A percentile compares a stretch with the other conserved stretches of the same genome.
Evolutionary conservation across 2,797 vertebrate genomes (phyloP).

Genomic region (Anolis apletophallus): DNA sequence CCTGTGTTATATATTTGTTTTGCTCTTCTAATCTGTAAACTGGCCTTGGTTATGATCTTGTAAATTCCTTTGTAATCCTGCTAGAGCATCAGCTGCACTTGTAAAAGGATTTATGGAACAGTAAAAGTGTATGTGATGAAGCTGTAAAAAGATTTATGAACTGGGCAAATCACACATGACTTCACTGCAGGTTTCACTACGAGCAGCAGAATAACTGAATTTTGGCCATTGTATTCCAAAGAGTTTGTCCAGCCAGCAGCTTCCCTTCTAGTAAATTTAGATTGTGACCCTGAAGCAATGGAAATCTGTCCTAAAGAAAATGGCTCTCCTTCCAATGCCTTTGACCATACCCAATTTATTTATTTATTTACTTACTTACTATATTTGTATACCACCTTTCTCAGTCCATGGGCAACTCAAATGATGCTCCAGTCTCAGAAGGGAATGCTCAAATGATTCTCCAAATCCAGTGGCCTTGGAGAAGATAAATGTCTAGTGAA

Average conservation of each 20-base stretch:
- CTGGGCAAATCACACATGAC: constrained; percentile 68
- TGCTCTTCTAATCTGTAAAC: constrained; percentile 66
- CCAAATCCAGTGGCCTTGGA: background rate
- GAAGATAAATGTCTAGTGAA: background rate
- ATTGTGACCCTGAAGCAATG: background rate
- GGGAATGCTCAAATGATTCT: too few relatives aligned
- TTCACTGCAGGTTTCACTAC: constrained; percentile 53
- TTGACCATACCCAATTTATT: background rate
- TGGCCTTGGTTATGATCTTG: constrained; percentile 57
- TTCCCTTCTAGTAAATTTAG: background rate
- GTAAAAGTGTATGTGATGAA: constrained; percentile 67
- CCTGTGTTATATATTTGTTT: constrained; percentile 56
- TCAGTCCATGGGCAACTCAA: too few relatives aligned
- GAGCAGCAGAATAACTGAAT: background rate
- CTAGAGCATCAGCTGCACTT: constrained; percentile 63
- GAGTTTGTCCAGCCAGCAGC: background rate
- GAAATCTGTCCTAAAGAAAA: background rate
- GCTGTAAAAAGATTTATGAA: constrained; percentile 71
- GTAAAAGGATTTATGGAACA: constrained; percentile 69
- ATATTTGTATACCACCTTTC: too few relatives aligned
- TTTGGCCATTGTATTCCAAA: constrained; percentile 26
- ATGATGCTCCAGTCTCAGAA: background rate
- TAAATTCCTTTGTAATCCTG: constrained; percentile 71
- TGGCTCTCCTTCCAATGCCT: background rate
- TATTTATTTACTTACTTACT: too few relatives aligned